Conservation (phyloP, 2,797 vertebrate species). For the Danio choprae region DNA sequence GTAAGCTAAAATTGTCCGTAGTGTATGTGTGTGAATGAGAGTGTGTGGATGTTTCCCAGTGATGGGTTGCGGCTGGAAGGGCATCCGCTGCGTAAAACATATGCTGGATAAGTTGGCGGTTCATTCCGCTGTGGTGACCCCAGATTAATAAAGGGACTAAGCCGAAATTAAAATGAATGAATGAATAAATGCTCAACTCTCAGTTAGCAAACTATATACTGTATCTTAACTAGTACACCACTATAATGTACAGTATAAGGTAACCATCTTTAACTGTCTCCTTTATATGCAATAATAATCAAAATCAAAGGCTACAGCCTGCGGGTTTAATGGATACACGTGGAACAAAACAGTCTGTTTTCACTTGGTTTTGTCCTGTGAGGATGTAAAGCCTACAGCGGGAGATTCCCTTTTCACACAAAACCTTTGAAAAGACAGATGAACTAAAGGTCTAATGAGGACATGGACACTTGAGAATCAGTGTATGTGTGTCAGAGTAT, state of each 20-base stretch:
- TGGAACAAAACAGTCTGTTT: neutral
- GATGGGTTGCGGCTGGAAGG: no score
- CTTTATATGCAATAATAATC: neutral
- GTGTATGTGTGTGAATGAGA: no score
- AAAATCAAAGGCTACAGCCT: neutral
- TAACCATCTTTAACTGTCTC: neutral
- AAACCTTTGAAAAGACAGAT: neutral
- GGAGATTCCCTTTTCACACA: neutral
- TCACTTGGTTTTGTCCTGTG: neutral
- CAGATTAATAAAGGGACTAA: no score
- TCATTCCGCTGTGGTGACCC: no score
- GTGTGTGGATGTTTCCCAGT: no score
- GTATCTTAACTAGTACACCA: neutral
- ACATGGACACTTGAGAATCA: slow-evolving; percentile 1
- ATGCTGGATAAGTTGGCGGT: no score
- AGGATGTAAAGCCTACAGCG: neutral
- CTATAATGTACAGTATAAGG: neutral
- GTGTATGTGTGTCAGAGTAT: neutral
- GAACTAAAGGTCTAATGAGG: neutral
- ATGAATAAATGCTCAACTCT: neutral
- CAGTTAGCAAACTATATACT: neutral
- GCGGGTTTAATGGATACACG: neutral
- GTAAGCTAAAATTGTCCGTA: no score
- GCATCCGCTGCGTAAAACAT: no score
- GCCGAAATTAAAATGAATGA: no score